Percentiles rank a stretch among this genome's conserved stretches.
Evolutionary conservation across 35 echinoderm and acorn worm genomes (phyloP).

Genomic region (Ophiothrix spiculata): DNA sequence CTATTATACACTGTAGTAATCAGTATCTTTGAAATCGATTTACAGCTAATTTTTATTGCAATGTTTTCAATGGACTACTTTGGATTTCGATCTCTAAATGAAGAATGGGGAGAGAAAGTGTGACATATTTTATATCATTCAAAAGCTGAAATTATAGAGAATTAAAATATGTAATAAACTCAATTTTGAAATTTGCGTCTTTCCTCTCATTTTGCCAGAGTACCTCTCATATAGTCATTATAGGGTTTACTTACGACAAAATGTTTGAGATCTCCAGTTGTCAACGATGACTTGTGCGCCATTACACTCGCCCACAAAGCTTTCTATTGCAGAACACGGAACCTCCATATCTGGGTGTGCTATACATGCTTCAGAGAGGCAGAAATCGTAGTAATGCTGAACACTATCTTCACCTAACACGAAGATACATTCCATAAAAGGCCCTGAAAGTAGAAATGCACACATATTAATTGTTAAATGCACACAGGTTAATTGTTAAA

Average conservation of each 20-base stretch:
- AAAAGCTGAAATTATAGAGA: no score
- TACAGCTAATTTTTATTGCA: no score
- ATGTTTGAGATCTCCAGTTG: not conserved
- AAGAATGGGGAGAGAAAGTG: no score
- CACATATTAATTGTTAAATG: not conserved
- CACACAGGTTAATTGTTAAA: not conserved
- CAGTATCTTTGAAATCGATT: no score
- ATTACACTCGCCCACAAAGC: not conserved
- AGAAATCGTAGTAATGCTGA: not conserved
- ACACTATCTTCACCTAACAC: not conserved
- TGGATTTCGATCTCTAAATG: no score
- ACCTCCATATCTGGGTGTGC: not conserved
- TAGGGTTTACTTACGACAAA: not conserved
- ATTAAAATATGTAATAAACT: no score
- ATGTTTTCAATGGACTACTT: no score
- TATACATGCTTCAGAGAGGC: not conserved
- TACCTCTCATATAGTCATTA: no score
- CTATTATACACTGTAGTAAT: no score
- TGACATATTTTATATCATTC: no score
- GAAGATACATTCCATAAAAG: not conserved
- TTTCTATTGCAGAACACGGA: not conserved
- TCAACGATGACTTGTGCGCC: not conserved
- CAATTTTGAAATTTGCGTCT: no score
- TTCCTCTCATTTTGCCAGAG: no score
- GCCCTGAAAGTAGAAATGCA: not conserved